These are phyloP conservation scores for Dorcus hopei DNA, from an alignment of 2,888 invertebrate species.

Conservation along the genomic window DNA sequence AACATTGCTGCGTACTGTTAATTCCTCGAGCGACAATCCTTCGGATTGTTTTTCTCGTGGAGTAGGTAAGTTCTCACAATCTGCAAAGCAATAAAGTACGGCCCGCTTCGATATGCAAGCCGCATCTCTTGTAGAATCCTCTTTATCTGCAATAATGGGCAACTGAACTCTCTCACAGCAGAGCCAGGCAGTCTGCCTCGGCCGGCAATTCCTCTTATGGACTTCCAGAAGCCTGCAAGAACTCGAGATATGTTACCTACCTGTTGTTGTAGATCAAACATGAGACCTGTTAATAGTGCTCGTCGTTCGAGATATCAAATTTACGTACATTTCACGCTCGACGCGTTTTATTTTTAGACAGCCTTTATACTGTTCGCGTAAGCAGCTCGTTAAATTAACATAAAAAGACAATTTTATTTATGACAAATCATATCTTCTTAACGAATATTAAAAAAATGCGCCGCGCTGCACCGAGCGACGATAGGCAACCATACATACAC, in stretches of 20 bases:
- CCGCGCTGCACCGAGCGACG: too few relatives aligned
- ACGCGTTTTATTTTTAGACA: slow-evolving; percentile 13
- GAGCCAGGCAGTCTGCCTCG: slow-evolving; percentile 46
- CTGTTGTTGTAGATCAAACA: slow-evolving; percentile 24
- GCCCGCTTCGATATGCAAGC: slow-evolving; percentile 44
- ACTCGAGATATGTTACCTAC: slow-evolving; percentile 21
- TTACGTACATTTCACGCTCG: slow-evolving; percentile 17
- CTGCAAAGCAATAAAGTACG: slow-evolving; percentile 43
- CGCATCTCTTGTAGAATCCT: slow-evolving; percentile 46
- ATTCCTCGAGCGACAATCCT: slow-evolving; percentile 20
- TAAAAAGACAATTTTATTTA: too few relatives aligned
- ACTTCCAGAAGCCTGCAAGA: slow-evolving; percentile 36
- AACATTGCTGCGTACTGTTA: slow-evolving; percentile 21
- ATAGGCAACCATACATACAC: too few relatives aligned
- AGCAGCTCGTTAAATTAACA: too few relatives aligned
- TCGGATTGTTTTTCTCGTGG: slow-evolving; percentile 30
- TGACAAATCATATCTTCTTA: too few relatives aligned
- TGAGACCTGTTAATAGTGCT: slow-evolving; percentile 23
- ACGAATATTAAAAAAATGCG: too few relatives aligned
- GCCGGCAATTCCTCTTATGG: slow-evolving; percentile 42
- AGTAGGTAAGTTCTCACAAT: slow-evolving; percentile 44
- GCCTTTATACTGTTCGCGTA: too few relatives aligned
- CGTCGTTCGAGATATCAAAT: slow-evolving; percentile 16
- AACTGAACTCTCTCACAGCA: slow-evolving; percentile 46
- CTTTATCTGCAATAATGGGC: slow-evolving; percentile 44